Percentiles rank a stretch among this genome's conserved stretches.
phyloP scores from a whole-genome alignment of 2,113 vertebrate genomes.

The Anhinga anhinga region DNA sequence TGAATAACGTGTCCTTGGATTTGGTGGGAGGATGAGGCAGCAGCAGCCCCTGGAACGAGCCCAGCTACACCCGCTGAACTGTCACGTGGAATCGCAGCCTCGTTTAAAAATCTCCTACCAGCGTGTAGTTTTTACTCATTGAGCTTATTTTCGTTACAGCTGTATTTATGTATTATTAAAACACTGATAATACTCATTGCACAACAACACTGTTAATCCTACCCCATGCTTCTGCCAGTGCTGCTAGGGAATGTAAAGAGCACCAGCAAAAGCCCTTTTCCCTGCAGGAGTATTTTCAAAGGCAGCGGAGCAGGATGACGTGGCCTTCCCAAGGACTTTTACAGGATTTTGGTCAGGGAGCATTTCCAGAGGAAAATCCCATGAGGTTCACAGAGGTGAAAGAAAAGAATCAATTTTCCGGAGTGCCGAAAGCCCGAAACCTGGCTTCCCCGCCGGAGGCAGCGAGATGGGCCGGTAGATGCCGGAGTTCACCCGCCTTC shows the following conservation, averaged over 20 bases:
- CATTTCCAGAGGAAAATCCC: background rate
- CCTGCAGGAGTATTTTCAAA: background rate
- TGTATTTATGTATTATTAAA: background rate
- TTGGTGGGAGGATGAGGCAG: background rate
- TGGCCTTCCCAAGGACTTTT: background rate
- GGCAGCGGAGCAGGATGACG: rapidly evolving
- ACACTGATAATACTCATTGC: background rate
- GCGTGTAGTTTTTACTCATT: background rate
- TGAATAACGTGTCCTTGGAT: background rate
- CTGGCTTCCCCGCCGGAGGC: background rate
- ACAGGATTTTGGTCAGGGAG: background rate
- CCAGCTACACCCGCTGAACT: background rate
- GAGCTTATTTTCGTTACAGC: background rate
- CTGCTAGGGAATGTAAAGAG: background rate
- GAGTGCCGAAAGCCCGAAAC: background rate
- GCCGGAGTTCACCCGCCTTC: background rate
- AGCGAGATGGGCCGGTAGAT: background rate
- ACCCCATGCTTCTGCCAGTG: background rate
- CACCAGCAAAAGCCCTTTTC: background rate
- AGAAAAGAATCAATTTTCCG: background rate
- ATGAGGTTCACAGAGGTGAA: background rate
- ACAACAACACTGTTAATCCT: background rate
- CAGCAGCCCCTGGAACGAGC: background rate
- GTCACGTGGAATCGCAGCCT: rapidly evolving
- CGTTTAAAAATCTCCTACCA: background rate